Evolutionary conservation across 2,797 vertebrate genomes (phyloP), one percentile per base, ranked within the genome.

Genomic region (Cuculus canorus): DNA sequence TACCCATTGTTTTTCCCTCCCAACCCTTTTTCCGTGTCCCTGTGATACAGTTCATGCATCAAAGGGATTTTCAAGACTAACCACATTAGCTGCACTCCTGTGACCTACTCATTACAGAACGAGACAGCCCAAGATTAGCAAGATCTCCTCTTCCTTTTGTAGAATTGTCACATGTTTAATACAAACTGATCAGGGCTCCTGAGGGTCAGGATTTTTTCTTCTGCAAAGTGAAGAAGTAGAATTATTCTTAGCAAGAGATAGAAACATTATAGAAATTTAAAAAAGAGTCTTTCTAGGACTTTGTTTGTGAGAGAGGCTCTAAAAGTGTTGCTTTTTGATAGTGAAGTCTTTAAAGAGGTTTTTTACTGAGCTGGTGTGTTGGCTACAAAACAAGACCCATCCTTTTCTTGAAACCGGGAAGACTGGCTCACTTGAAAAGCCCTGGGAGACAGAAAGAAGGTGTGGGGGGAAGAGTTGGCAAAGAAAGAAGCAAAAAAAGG

Each of bases 401-500:
- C 35, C 2, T 50, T 8, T 41, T 45, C 60, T 61, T 5, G 5
- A 69, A 54, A 19, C 12, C 1, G 3, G 57, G 39, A 82, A 23
- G 25, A 32, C 43, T 10, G 9, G 5, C 15, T 80, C 64, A 33
- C 50, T 64, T 65, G 88, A 35, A 37, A 52, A 77, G 17, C 61
- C 53, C n/a, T 32, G 53, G 52, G 82, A 57, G 28, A 12, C 10
- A 9, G 30, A 52, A 65, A 73, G 22, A 28, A 17, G 48, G 23
- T 47, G 17, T 17, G 12, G 54, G 69, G 91, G 7, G 27, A 69
- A 48, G 37, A 52, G 7, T 52, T 77, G 73, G 45, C 71, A 48
- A 7, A 1, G 47, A 0, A 1, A 86, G 48, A 33, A 75, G 19
- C 19, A n/a, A n/a, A n/a, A n/a, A n/a, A n/a, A n/a, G n/a, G 13